Evolutionary conservation across 2,113 vertebrate species (phyloP).

Genomic region (Aphyosemion australe): DNA sequence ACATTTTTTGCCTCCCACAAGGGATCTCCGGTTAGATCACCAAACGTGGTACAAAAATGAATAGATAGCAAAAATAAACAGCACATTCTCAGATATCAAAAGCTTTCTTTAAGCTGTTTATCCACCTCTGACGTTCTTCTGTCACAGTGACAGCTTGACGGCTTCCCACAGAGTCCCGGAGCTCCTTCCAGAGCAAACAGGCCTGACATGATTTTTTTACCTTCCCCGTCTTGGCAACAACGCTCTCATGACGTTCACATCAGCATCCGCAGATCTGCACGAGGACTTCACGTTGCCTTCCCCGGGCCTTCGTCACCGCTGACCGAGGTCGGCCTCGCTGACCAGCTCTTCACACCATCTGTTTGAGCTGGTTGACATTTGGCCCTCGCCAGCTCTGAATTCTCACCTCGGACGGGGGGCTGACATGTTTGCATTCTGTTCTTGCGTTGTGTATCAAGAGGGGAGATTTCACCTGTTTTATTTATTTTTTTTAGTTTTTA

Average conservation of each 20-base stretch:
- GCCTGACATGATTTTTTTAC: slow-evolving; percentile 27
- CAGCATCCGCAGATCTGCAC: slow-evolving; percentile 26
- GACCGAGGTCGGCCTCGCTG: slow-evolving; percentile 50
- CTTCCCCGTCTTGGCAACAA: slow-evolving; percentile 30
- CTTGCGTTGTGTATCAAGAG: slow-evolving; percentile 24
- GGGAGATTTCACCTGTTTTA: slow-evolving; percentile 17
- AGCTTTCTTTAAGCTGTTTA: slow-evolving; percentile 3
- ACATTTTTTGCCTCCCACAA: background rate
- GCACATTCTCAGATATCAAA: background rate
- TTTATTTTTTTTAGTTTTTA: too few species aligned
- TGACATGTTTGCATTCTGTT: slow-evolving; percentile 36
- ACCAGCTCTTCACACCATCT: slow-evolving; percentile 70
- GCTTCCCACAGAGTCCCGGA: slow-evolving; percentile 32
- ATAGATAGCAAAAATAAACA: background rate
- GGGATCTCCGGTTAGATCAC: background rate
- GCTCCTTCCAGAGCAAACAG: slow-evolving; percentile 45
- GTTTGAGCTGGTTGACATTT: slow-evolving; percentile 74
- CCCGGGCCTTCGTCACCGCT: slow-evolving; percentile 17
- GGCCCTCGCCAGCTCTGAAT: slow-evolving; percentile 49
- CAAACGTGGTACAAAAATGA: background rate
- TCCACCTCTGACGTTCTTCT: slow-evolving; percentile 7
- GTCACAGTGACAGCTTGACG: slow-evolving; percentile 38
- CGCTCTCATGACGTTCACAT: slow-evolving; percentile 34
- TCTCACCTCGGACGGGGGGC: slow-evolving; percentile 41
- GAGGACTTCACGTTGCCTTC: slow-evolving; percentile 4